Evolutionary conservation across 2,113 vertebrate genomes (phyloP), one percentile per base, ranked within the genome.

Genomic region (Heterotis niloticus): DNA sequence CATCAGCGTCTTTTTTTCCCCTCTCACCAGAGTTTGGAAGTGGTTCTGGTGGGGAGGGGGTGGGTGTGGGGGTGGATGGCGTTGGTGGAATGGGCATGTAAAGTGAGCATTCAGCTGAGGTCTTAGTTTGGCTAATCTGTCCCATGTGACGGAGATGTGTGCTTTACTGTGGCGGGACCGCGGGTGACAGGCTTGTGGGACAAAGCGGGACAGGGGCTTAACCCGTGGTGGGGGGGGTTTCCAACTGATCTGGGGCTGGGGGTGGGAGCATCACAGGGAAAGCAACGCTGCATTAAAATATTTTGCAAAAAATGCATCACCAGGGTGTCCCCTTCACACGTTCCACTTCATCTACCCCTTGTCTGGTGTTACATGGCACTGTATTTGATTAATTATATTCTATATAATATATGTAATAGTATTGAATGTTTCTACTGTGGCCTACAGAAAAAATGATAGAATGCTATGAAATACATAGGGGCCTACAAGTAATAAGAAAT

Each of bases 41-140:
- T 34, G 73, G 9, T 68, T 13, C 11, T 24, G 18, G 26, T 68
- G 68, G 14, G 74, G 56, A 44, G 34, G 34, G 34, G 34, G 34
- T 44, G 34, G 44, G 16, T 26, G 16, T 54, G 51, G 71, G n/a
- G 71, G 71, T 13, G 71, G 71, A 4, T 34, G 71, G 23, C 67
- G 24, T 51, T 54, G 57, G 26, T 17, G 56, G 78, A 34, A 69
- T 23, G 57, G 78, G 78, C 59, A 73, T 62, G 78, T 79, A 79
- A 79, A 79, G 60, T 79, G 78, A 79, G 78, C 78, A 79, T 79
- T 79, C 78, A 74, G 72, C 5, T 64, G 62, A 79, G 70, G 59
- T 65, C 78, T 79, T 79, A 79, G 70, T 73, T 75, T 23, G 70
- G 62, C 70, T 79, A 79, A 79, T 79, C 78, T 72, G 23, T 57